These are phyloP conservation scores for Chelmon rostratus DNA, from an alignment of 2,797 vertebrate genomes.

Conservation along the genomic window DNA sequence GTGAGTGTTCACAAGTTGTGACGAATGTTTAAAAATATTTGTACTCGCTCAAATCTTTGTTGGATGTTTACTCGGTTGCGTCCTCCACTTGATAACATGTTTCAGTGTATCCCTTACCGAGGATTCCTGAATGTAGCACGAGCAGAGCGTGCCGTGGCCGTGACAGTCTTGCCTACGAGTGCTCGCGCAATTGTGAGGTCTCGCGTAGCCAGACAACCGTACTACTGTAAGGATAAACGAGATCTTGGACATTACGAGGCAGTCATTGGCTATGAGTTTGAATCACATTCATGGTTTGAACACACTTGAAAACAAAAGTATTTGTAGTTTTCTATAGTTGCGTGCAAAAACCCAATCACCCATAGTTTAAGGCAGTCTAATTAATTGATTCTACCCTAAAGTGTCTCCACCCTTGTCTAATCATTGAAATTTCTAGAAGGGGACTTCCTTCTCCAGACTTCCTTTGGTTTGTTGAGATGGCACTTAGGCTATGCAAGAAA, in stretches of 20 bases:
- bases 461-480: not conserved
- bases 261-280: not conserved
- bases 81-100: not conserved
- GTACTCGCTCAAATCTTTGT: not conserved
- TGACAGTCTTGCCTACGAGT: constrained; percentile 18
- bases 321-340: not conserved
- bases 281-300: not conserved
- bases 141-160: constrained; percentile 13
- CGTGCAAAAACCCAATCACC: not conserved
- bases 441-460: not conserved
- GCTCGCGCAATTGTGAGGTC: constrained; percentile 32
- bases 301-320: not conserved
- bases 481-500: not conserved
- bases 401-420: not conserved
- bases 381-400: not conserved
- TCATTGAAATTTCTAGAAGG: not conserved
- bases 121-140: not conserved
- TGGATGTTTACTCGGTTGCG: rapidly evolving
- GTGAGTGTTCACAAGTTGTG: not conserved
- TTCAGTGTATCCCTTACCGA: not conserved
- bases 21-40: too few relatives aligned
- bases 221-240: not conserved
- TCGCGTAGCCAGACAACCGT: constrained; percentile 33
- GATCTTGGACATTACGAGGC: not conserved
- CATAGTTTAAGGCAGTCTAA: not conserved